Conservation (phyloP, 2,888 invertebrate genomes). For the Eupithecia insigniata region DNA sequence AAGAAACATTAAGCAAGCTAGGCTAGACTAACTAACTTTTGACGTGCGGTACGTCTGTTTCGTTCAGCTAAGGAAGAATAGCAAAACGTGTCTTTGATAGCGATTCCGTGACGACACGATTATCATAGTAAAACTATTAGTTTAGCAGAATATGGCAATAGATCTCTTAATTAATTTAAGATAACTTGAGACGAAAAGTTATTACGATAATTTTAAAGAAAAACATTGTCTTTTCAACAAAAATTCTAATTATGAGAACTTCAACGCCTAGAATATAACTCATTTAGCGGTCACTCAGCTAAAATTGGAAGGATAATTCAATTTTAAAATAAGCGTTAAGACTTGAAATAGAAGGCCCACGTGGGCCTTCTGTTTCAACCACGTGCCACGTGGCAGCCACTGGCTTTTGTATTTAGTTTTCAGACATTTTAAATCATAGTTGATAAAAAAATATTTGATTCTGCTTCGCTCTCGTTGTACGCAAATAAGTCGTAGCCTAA, state of each 20-base stretch:
- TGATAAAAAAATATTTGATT: background rate
- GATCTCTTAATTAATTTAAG: background rate
- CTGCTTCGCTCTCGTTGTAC: background rate
- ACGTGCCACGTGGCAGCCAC: constrained; percentile 2
- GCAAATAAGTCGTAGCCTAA: background rate
- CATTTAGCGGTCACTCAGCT: constrained; percentile 7
- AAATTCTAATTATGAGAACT: constrained; percentile 22
- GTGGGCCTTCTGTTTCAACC: too few relatives aligned
- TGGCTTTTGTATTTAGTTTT: background rate
- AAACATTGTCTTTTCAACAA: constrained; percentile 1
- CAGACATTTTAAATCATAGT: background rate
- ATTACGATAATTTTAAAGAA: constrained; percentile 3
- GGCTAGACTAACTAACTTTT: too few relatives aligned
- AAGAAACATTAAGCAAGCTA: too few relatives aligned
- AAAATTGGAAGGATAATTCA: constrained; percentile 17
- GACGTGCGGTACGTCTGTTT: too few relatives aligned
- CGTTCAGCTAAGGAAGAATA: too few relatives aligned
- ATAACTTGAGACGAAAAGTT: constrained; percentile 10
- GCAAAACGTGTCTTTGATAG: too few relatives aligned
- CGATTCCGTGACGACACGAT: too few relatives aligned
- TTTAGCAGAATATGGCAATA: background rate
- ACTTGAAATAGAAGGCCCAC: background rate
- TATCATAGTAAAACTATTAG: too few relatives aligned
- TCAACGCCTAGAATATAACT: constrained; percentile 14
- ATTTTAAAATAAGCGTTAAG: constrained; percentile 24